These are phyloP conservation scores for Brevipalpus yothersi DNA, from an alignment of 1,140 invertebrate species.

Conservation along the genomic window DNA sequence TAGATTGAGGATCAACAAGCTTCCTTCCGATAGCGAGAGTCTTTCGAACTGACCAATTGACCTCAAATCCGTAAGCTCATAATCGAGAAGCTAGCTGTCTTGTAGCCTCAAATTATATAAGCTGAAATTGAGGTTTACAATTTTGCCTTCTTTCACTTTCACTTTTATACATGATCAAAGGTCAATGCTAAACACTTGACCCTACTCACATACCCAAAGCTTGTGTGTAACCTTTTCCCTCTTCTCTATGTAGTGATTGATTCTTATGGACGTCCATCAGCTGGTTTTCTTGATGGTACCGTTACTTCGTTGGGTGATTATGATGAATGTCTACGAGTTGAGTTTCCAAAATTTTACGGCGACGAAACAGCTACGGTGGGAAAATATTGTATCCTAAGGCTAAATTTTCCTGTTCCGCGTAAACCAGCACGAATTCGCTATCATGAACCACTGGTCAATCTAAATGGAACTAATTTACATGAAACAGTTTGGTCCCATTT, in stretches of 20 bases:
- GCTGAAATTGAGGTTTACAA: not conserved
- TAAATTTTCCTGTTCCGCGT: not conserved
- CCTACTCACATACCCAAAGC: not conserved
- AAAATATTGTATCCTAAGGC: not conserved
- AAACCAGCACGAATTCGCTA: not conserved
- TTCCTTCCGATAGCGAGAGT: too few relatives aligned
- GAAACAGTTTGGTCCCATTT: not conserved
- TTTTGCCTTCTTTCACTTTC: not conserved
- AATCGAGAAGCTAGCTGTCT: not conserved
- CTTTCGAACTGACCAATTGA: too few relatives aligned
- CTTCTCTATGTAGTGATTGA: conserved; percentile 12
- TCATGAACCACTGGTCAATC: not conserved
- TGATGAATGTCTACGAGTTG: conserved; percentile 13
- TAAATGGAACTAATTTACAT: not conserved
- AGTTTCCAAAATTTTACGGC: not conserved
- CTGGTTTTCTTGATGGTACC: conserved; percentile 13
- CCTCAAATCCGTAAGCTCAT: too few relatives aligned
- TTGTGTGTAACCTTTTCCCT: not conserved
- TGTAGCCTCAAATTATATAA: not conserved
- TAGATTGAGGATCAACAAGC: too few relatives aligned
- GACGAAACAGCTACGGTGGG: not conserved
- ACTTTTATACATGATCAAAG: not conserved
- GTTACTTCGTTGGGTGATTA: conserved; percentile 14
- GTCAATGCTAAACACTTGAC: not conserved
- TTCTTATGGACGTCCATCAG: conserved; percentile 12